Conservation (phyloP, 2,888 invertebrate species). For the Elegia similella region DNA sequence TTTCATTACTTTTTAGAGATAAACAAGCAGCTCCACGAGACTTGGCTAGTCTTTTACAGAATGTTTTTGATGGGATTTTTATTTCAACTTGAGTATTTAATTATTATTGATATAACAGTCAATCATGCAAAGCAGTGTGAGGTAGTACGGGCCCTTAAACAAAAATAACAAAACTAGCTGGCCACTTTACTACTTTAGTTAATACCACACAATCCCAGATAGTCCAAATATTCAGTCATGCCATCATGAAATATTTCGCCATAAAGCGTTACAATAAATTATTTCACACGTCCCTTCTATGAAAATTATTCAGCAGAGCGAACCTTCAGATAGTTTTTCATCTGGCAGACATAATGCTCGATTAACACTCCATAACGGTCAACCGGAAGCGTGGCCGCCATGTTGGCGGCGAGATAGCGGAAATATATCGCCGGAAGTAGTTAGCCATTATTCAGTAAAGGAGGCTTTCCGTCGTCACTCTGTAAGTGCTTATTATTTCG, state of each 20-base stretch:
- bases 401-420: constrained; percentile 75
- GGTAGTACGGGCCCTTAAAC: too few species aligned
- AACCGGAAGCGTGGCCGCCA: constrained; percentile 72
- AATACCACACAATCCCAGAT: not conserved
- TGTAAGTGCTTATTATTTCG: constrained; percentile 68
- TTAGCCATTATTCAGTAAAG: constrained; percentile 76
- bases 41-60: too few species aligned
- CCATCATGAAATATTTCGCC: not conserved
- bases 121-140: too few species aligned
- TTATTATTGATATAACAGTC: too few species aligned
- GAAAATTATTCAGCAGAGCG: constrained; percentile 50
- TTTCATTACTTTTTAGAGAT: not conserved
- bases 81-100: too few species aligned
- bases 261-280: not conserved
- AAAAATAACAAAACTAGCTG: not conserved
- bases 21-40: too few species aligned
- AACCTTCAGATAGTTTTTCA: constrained; percentile 67
- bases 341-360: constrained; percentile 72
- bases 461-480: constrained; percentile 69
- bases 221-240: not conserved
- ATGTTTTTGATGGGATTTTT: too few species aligned
- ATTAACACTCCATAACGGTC: constrained; percentile 80
- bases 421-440: constrained; percentile 78
- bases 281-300: constrained; percentile 30
- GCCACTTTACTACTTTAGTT: not conserved